A percentile compares a stretch with the other conserved stretches of the same genome.
phyloP scores from a whole-genome alignment of 2,113 vertebrate species.

The Tinamus guttatus region DNA sequence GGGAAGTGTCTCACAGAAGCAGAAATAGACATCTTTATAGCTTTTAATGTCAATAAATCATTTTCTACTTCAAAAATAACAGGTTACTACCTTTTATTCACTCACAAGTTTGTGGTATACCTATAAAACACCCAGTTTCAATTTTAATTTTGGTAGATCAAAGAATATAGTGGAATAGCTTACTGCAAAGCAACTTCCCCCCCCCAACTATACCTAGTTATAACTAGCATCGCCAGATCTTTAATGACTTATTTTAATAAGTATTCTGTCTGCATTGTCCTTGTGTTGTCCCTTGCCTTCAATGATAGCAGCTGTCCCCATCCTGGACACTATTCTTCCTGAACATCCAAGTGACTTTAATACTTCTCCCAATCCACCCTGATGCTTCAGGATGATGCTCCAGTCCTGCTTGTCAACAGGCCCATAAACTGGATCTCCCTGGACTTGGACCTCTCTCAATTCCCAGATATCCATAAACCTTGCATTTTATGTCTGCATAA shows the following conservation, averaged over 20 bases:
- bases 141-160: not conserved
- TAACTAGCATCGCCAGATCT: fast-evolving
- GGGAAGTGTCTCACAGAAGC: not conserved
- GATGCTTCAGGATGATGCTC: not conserved
- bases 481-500: not conserved
- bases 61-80: not conserved
- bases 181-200: not conserved
- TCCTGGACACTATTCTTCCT: not conserved
- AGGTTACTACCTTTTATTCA: not conserved
- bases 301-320: not conserved
- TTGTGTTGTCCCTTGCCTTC: not conserved
- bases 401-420: not conserved
- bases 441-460: not conserved
- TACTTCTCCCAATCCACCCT: not conserved
- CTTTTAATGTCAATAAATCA: not conserved
- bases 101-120: not conserved
- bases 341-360: not conserved
- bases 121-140: not conserved
- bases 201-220: not conserved
- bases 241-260: not conserved
- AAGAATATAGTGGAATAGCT: not conserved
- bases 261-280: not conserved
- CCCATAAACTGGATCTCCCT: not conserved
- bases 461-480: not conserved
- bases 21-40: not conserved